phyloP scores from a whole-genome alignment of 2,888 invertebrate species.

The Galerucella pusilla region DNA sequence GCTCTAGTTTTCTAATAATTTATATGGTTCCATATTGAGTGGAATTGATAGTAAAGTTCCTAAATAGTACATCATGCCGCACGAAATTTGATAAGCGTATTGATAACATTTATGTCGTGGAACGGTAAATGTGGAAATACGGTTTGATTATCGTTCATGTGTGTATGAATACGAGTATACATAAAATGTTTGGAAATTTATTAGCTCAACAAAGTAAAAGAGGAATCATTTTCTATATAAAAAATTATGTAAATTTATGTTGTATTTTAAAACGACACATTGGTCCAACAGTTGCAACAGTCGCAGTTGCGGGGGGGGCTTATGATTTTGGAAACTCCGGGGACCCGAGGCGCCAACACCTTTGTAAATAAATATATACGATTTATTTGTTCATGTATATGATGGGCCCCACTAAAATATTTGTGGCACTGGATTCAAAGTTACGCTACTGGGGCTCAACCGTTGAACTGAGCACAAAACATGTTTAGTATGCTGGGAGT shows the following conservation, averaged over 20 bases:
- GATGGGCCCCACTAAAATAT: too few relatives aligned
- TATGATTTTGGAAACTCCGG: too few relatives aligned
- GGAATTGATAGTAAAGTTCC: slow-evolving; percentile 23
- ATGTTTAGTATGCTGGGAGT: too few relatives aligned
- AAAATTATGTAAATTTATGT: background rate
- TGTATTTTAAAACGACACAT: background rate
- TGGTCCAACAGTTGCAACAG: background rate
- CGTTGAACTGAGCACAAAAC: too few relatives aligned
- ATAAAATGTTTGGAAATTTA: background rate
- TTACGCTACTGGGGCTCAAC: too few relatives aligned
- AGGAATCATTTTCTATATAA: background rate
- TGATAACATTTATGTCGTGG: slow-evolving; percentile 29
- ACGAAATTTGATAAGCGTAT: slow-evolving; percentile 25
- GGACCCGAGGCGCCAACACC: too few relatives aligned
- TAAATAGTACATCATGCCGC: slow-evolving; percentile 31
- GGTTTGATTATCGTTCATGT: slow-evolving; percentile 19
- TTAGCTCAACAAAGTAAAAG: background rate
- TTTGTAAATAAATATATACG: too few relatives aligned
- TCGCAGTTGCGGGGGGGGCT: too few relatives aligned
- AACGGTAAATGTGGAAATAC: slow-evolving; percentile 24
- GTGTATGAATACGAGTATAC: background rate
- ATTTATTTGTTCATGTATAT: too few relatives aligned
- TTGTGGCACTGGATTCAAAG: too few relatives aligned
- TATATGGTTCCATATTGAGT: slow-evolving; percentile 24
- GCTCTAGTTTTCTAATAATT: background rate